Conservation (phyloP, 2,113 vertebrate genomes). For the Morphnarchus princeps region DNA sequence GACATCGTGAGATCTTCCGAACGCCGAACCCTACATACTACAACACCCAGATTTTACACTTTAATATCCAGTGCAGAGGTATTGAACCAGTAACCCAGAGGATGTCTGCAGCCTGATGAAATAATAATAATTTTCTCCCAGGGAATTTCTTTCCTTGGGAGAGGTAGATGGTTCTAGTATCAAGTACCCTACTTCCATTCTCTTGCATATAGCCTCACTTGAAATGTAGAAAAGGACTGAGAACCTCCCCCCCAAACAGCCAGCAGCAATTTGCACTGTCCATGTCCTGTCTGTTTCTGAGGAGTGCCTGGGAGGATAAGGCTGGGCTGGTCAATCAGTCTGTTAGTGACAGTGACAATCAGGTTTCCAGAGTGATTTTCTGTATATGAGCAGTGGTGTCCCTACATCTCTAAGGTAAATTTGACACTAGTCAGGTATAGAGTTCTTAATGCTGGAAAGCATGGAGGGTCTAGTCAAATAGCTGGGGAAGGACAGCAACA, state of each 20-base stretch:
- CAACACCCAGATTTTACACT: background rate
- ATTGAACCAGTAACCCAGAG: background rate
- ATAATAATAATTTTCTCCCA: background rate
- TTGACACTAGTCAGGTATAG: background rate
- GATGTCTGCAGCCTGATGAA: background rate
- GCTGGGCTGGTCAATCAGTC: background rate
- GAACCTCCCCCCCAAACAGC: background rate
- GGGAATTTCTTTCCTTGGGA: background rate
- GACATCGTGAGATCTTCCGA: no score
- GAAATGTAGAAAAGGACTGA: background rate
- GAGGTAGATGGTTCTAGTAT: background rate
- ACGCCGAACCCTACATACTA: no score
- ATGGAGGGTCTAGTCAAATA: background rate
- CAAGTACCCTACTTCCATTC: background rate
- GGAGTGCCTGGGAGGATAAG: background rate
- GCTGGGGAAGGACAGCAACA: background rate
- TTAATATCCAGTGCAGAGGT: background rate
- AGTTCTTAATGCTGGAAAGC: background rate
- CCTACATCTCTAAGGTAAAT: background rate
- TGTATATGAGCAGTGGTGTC: background rate
- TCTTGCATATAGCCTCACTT: background rate
- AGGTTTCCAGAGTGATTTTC: background rate
- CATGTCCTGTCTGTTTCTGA: background rate
- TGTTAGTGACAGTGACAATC: background rate
- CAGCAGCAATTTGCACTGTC: background rate